Evolutionary conservation across 2,113 vertebrate species (phyloP).

Genomic region (Lichenostomus cassidix): DNA sequence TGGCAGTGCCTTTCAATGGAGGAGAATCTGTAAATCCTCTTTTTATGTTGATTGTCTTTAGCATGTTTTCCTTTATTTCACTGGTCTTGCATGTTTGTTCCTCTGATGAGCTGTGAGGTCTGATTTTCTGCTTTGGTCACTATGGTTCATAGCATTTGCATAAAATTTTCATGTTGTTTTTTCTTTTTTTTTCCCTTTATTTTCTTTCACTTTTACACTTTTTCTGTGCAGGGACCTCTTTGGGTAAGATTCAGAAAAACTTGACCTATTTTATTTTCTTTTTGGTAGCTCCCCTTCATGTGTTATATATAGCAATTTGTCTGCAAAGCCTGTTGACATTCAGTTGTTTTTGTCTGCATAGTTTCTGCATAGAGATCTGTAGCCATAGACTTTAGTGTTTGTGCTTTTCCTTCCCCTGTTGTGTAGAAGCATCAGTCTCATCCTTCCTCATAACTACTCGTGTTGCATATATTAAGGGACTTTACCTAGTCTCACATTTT

Average conservation of each 20-base stretch:
- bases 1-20: neutral
- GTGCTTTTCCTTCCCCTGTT: neutral
- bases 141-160: neutral
- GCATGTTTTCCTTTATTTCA: neutral
- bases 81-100: neutral
- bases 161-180: neutral
- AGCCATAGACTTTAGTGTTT: neutral
- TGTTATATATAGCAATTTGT: constrained; percentile 16
- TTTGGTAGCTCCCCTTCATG: neutral
- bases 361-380: neutral
- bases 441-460: neutral
- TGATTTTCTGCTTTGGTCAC: neutral
- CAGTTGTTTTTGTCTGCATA: neutral
- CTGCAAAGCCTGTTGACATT: neutral
- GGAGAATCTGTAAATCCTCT: neutral
- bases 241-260: constrained; percentile 43
- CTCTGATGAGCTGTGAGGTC: neutral
- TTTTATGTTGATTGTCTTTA: neutral
- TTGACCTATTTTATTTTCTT: constrained; percentile 1
- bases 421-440: neutral
- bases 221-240: constrained; percentile 21
- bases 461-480: neutral
- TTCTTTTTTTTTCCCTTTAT: neutral
- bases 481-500: neutral
- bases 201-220: neutral